Evolutionary conservation across 2,797 vertebrate species (phyloP).

Genomic region (Acipenser ruthenus): DNA sequence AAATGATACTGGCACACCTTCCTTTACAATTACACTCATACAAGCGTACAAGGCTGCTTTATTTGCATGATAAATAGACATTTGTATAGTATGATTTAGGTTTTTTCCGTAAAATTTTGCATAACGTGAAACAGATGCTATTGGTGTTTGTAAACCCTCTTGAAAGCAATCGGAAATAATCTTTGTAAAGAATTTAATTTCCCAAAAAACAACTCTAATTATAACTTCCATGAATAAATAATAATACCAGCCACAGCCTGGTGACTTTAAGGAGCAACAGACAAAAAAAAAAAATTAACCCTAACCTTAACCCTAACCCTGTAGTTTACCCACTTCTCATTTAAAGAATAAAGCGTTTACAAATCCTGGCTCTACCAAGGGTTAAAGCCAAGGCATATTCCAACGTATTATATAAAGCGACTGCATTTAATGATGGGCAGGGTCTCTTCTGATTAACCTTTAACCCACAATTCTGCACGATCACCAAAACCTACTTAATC

Average conservation of each 20-base stretch:
- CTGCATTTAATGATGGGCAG: too few relatives aligned
- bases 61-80: constrained; percentile 5
- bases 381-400: too few relatives aligned
- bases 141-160: too few relatives aligned
- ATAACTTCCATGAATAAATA: background rate
- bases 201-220: constrained; percentile 1
- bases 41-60: constrained; percentile 1
- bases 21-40: background rate
- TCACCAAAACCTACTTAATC: too few relatives aligned
- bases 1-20: background rate
- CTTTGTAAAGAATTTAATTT: constrained; percentile 2
- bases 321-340: background rate
- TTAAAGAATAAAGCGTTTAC: too few relatives aligned
- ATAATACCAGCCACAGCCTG: background rate
- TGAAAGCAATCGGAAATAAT: constrained; percentile 7
- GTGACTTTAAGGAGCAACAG: background rate
- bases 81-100: constrained; percentile 4
- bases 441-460: too few relatives aligned
- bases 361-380: too few relatives aligned
- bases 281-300: too few relatives aligned
- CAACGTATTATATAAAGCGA: too few relatives aligned
- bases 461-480: too few relatives aligned
- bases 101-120: constrained; percentile 11
- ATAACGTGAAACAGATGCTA: too few relatives aligned
- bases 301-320: background rate